Percentiles rank a stretch among this genome's conserved stretches.
Conservation (phyloP, 35 echinoderm and acorn worm genomes). For the Apostichopus japonicus region DNA sequence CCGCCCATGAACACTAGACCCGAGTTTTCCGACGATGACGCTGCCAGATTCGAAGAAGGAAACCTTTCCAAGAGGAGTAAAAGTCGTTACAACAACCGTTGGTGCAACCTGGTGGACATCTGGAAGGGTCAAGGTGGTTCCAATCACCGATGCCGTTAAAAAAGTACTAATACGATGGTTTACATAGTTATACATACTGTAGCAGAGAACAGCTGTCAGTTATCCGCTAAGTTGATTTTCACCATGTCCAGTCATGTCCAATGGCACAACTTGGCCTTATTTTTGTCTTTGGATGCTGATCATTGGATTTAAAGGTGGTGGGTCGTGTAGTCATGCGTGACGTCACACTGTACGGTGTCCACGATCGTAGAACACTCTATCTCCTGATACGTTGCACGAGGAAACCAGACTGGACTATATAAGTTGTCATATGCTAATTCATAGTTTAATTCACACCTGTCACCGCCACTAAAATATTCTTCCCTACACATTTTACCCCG, state of each 20-base stretch:
- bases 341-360: no score
- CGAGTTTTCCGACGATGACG: background rate
- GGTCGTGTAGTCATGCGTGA: background rate
- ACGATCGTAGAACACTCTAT: no score
- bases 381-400: no score
- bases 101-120: constrained; percentile 41
- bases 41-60: constrained; percentile 13
- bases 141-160: constrained; percentile 12
- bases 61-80: constrained; percentile 54
- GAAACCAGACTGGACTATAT: no score
- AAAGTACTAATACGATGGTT: no score
- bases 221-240: background rate
- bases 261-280: constrained; percentile 48
- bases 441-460: no score
- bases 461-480: no score
- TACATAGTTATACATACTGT: constrained; percentile 1
- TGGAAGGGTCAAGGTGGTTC: constrained; percentile 42
- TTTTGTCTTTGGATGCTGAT: constrained; percentile 33
- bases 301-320: background rate
- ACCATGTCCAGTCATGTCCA: background rate
- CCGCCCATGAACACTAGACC: constrained; percentile 38
- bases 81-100: background rate
- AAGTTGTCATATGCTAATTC: no score
- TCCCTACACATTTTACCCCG: background rate
- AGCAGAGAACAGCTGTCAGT: background rate